Evolutionary conservation across 2,888 invertebrate genomes (phyloP).

Genomic region (Tachystola acroxantha): DNA sequence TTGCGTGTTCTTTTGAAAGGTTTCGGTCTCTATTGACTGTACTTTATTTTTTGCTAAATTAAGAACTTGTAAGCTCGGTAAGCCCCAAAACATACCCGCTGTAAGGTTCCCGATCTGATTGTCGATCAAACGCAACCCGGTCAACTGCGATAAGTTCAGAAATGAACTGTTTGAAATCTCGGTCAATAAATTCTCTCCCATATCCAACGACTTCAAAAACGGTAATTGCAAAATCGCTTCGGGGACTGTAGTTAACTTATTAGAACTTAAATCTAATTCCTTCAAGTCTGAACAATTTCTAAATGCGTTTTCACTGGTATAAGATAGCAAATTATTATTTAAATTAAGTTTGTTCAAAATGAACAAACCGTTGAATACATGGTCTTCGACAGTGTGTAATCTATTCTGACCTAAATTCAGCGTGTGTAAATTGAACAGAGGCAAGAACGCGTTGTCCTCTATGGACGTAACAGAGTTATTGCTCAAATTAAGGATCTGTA

Average conservation of each 20-base stretch:
- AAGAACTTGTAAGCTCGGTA: slow-evolving; percentile 89
- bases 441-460: slow-evolving; percentile 91
- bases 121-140: slow-evolving; percentile 91
- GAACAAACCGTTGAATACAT: slow-evolving; percentile 89
- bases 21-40: slow-evolving; percentile 89
- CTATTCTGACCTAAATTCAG: slow-evolving; percentile 93
- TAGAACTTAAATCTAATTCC: slow-evolving; percentile 93
- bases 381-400: slow-evolving; percentile 86
- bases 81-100: slow-evolving; percentile 91
- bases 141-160: slow-evolving; percentile 90
- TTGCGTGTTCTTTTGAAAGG: slow-evolving; percentile 89
- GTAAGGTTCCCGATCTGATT: slow-evolving; percentile 93
- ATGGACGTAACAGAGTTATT: slow-evolving; percentile 91
- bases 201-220: slow-evolving; percentile 91
- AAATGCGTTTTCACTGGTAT: slow-evolving; percentile 87
- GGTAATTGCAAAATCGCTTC: slow-evolving; percentile 89
- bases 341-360: slow-evolving; percentile 90
- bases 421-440: slow-evolving; percentile 92
- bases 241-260: slow-evolving; percentile 89
- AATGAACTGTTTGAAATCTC: slow-evolving; percentile 91
- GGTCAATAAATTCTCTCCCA: slow-evolving; percentile 94
- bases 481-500: slow-evolving; percentile 90
- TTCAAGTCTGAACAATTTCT: slow-evolving; percentile 92
- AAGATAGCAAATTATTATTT: slow-evolving; percentile 89
- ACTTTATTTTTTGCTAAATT: slow-evolving; percentile 95